A percentile compares a stretch with the other conserved stretches of the same genome.
These are phyloP conservation scores for Cecropterus lyciades DNA, from an alignment of 1,140 invertebrate genomes.

Conservation along the genomic window DNA sequence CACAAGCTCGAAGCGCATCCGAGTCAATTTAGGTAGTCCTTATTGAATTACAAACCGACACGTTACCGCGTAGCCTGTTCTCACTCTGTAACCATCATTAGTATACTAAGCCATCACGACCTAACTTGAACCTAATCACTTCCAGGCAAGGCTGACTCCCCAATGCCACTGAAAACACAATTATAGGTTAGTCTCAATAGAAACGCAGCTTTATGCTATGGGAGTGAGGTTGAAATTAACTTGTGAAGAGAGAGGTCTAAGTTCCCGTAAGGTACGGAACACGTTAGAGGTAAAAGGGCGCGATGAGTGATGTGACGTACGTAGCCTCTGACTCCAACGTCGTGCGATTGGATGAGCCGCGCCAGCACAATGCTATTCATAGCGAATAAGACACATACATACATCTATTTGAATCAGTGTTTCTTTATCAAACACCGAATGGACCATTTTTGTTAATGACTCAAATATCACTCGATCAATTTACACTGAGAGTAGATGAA, in stretches of 20 bases:
- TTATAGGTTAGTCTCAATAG: neutral
- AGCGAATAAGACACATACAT: constrained; percentile 21
- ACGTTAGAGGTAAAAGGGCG: constrained; percentile 62
- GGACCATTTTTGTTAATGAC: neutral
- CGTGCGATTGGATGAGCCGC: constrained; percentile 37
- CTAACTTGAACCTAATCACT: constrained; percentile 41
- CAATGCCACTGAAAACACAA: constrained; percentile 14
- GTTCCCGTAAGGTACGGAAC: constrained; percentile 48
- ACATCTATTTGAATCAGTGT: neutral
- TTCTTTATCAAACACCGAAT: neutral
- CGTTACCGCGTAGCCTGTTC: constrained; percentile 57
- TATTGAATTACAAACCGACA: constrained; percentile 78
- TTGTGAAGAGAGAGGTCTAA: constrained; percentile 30
- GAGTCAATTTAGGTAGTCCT: constrained; percentile 77
- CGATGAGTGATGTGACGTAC: constrained; percentile 71
- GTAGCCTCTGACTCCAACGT: constrained; percentile 65
- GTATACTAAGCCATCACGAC: constrained; percentile 20
- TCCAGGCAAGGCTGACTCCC: constrained; percentile 23
- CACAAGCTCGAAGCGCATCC: constrained; percentile 71
- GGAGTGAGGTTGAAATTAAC: constrained; percentile 35
- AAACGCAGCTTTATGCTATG: constrained; percentile 31
- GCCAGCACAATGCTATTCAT: constrained; percentile 25
- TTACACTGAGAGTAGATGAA: neutral
- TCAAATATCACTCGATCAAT: neutral
- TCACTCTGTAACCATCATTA: constrained; percentile 48